Evolutionary conservation across 2,113 vertebrate species (phyloP).

Genomic region (Odontophorus gujanensis): DNA sequence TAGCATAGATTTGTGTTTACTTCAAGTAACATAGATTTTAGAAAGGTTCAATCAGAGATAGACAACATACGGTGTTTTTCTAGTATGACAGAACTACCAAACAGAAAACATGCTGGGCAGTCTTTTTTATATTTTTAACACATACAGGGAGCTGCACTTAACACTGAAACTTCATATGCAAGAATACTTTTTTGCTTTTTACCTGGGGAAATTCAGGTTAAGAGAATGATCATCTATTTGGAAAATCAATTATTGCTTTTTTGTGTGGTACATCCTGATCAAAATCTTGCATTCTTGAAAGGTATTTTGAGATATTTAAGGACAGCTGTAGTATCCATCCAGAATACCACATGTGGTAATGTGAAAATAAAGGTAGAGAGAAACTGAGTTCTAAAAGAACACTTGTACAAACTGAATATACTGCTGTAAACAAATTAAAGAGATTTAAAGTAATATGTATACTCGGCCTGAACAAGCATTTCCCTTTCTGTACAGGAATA

Average conservation of each 20-base stretch:
- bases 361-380: not conserved
- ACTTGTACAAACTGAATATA: not conserved
- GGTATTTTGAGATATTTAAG: not conserved
- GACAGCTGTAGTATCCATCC: not conserved
- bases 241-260: not conserved
- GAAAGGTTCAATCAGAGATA: not conserved
- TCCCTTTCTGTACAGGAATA: not conserved
- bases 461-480: not conserved
- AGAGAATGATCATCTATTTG: not conserved
- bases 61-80: accelerated
- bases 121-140: not conserved
- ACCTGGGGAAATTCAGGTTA: not conserved
- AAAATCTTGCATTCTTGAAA: not conserved
- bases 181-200: not conserved
- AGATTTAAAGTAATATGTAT: not conserved
- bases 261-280: not conserved
- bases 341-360: not conserved
- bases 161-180: not conserved
- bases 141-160: not conserved
- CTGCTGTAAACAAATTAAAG: not conserved
- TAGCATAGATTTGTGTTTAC: not conserved
- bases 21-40: not conserved
- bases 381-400: not conserved
- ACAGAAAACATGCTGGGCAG: not conserved
- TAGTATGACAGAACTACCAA: not conserved